Base-by-base conservation (phyloP, 2,888 invertebrate genomes). In the Pocota personata region DNA sequence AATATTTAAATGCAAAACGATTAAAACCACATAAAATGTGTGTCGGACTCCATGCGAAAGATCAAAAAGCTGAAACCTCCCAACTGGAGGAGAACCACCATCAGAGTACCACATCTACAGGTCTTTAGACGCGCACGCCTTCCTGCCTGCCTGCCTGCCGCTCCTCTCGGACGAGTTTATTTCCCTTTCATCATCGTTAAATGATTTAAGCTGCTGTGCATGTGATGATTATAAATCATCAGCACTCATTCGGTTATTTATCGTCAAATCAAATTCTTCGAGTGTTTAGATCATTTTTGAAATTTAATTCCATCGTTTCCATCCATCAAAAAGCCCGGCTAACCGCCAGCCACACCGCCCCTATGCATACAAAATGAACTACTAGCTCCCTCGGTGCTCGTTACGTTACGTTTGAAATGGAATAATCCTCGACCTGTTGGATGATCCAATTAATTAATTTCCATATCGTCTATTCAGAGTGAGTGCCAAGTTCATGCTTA, bases 381-480 rank as follows among this genome's bases (percentile, higher is more conserved):
- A n/a, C 46, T 14, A n/a, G 2, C 21, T 7, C 19, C 21, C 35
- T 24, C 55, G 8, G 21, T n/a, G 37, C n/a, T n/a, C 27, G 62
- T 64, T 57, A 46, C 6, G 43, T 37, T 37, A 21, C 57, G 21
- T 37, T 64, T 46, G 19, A 48, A 64, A 24, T 32, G 30, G 60
- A 60, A 60, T 64, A 72, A 58, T 80, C 55, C 67, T 80, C 82
- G 76, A 82, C 82, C 76, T 77, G 82, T 82, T 71, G 24, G 71
- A 72, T 86, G 76, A 86, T 82, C 71, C 76, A 86, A 79, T 86
- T 82, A 82, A 86, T 80, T 86, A 80, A 76, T 86, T 86, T 66
- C 48, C 62, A 46, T 57, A 43, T 48, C 77, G 8, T 27, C 6
- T 27, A 7, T 21, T 40, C 24, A 16, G 21, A 75, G 14, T 35